Evolutionary conservation across 2,113 vertebrate genomes (phyloP).

Genomic region (Glareola pratincola): DNA sequence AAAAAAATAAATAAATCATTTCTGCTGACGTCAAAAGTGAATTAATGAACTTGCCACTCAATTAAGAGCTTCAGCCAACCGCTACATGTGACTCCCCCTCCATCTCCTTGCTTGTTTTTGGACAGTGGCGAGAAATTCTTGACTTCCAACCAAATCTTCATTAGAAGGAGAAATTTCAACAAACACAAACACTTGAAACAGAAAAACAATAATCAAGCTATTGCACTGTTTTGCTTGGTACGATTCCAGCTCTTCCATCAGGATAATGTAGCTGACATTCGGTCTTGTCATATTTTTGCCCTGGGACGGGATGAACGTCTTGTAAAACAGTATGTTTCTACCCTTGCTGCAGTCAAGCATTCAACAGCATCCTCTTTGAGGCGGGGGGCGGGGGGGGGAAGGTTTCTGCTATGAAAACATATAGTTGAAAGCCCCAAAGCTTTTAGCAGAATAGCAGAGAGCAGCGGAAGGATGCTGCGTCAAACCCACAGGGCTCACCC

Average conservation of each 20-base stretch:
- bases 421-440: neutral
- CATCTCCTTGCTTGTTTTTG: neutral
- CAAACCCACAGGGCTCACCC: accelerated
- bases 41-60: constrained; percentile 41
- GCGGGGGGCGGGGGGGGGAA: too few relatives aligned
- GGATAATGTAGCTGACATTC: neutral
- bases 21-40: constrained; percentile 30
- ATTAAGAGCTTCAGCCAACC: neutral
- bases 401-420: neutral
- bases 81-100: neutral
- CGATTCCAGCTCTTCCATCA: neutral
- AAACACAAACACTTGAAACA: constrained; percentile 12
- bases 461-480: neutral
- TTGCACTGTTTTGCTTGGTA: neutral
- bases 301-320: neutral
- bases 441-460: neutral
- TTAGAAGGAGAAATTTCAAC: neutral
- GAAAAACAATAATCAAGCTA: neutral
- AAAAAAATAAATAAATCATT: neutral
- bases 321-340: constrained; percentile 3
- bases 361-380: neutral
- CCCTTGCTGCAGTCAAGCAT: neutral
- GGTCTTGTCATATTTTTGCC: neutral
- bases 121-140: neutral
- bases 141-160: neutral